phyloP scores from a whole-genome alignment of 23 tunicate genomes.

The Aplidium turbinatum region DNA sequence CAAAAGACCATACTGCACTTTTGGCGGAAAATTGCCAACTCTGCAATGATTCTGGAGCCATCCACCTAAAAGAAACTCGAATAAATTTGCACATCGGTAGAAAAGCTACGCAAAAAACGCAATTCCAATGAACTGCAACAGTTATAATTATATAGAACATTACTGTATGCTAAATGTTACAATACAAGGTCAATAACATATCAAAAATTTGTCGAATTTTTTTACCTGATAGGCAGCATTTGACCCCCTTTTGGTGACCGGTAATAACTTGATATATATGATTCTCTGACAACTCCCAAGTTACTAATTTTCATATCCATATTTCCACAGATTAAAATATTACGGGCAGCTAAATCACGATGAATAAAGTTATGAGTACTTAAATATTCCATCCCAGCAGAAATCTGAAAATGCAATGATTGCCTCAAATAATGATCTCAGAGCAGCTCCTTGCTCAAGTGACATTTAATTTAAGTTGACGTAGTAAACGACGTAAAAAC shows the following conservation, averaged over 20 bases:
- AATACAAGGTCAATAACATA: background rate
- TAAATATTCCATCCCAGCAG: constrained; percentile 88
- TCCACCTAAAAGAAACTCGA: constrained; percentile 64
- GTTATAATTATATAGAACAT: too few relatives aligned
- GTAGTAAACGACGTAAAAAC: too few relatives aligned
- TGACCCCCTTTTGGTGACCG: constrained; percentile 90
- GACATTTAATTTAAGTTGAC: too few relatives aligned
- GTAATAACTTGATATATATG: constrained; percentile 82
- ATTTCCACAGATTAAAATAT: constrained; percentile 76
- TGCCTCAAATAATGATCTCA: too few relatives aligned
- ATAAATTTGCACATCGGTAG: too few relatives aligned
- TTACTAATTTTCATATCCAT: constrained; percentile 81
- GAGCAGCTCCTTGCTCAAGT: too few relatives aligned
- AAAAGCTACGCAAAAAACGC: too few relatives aligned
- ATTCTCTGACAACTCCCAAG: constrained; percentile 86
- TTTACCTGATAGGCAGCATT: constrained; percentile 89
- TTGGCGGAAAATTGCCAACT: constrained; percentile 76
- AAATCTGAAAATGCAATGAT: constrained; percentile 51
- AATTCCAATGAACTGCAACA: too few relatives aligned
- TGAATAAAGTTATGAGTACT: constrained; percentile 72
- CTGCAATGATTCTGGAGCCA: constrained; percentile 90
- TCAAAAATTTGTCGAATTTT: background rate
- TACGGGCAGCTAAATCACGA: constrained; percentile 88
- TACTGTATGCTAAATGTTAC: too few relatives aligned
- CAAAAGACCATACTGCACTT: constrained; percentile 91